Base-by-base conservation (phyloP, 2,888 invertebrate genomes). In the Polydrusus cervinus region DNA sequence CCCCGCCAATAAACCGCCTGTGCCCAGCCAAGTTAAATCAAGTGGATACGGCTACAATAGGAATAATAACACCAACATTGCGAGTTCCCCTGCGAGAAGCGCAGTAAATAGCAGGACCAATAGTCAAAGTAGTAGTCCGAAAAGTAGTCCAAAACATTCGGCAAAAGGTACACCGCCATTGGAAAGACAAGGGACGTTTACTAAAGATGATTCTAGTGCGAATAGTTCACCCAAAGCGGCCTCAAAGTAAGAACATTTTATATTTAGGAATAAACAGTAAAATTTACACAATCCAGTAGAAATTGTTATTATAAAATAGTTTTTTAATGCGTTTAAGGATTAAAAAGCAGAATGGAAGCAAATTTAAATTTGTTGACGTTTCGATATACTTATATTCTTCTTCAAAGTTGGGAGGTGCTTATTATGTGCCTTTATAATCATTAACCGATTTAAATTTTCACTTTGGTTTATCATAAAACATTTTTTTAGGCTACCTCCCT, bases 171-270 rank as follows among this genome's bases (percentile, higher is more conserved):
- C 90, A 0, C 84, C 89, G 67, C 90, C 90, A 0, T 85, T 94
- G 43, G 94, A 94, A 79, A 90, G 97, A 34, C 97, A 97, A 86
- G 96, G 96, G 13, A 97, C 97, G 0, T 97, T 97, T 84, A 95
- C 96, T 0, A 97, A 97, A 87, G 96, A 97, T 81, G 95, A 95
- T 64, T 69, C 81, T 13, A 60, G 79, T 13, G 71, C 68, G 60
- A 77, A 53, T 70, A 45, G 69, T 49, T 49, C 70, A 14, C 60
- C 74, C 11, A 79, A 80, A 43, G 47, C 69, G 14, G 82, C 88
- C 0, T 40, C 71, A 14, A 73, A 65, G 76, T 76, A 73, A 75
- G 71, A 34, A 14, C 7, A 45, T 10, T 34, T 43, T 6, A 18
- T 51, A 14, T 38, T 30, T 3, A 30, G 30, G 7, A 30, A 30